These are phyloP conservation scores for Sphecodes monilicornis DNA, from an alignment of 2,888 invertebrate genomes.

Conservation along the genomic window DNA sequence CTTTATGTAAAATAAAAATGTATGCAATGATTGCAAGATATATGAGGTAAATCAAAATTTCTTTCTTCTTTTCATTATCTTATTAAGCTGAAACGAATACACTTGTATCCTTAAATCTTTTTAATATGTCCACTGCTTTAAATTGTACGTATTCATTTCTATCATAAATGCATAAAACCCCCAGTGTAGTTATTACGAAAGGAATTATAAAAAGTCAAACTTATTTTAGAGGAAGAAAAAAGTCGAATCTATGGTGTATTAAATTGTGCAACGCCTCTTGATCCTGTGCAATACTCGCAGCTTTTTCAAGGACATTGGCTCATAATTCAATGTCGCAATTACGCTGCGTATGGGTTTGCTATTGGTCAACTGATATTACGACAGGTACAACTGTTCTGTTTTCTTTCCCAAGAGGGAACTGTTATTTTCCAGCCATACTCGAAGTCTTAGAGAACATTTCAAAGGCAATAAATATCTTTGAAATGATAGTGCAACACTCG, in stretches of 20 bases:
- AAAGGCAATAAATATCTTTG: background rate
- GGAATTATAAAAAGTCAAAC: too few species aligned
- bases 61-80: too few species aligned
- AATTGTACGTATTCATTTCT: too few species aligned
- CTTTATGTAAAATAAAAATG: too few species aligned
- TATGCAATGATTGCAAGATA: too few species aligned
- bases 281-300: background rate
- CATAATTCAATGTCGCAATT: background rate
- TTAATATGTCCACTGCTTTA: too few species aligned
- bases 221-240: background rate
- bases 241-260: background rate
- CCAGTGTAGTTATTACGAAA: too few species aligned
- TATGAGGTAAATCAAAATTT: too few species aligned
- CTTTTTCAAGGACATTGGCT: background rate
- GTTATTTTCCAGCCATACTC: background rate
- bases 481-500: background rate
- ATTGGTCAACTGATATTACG: background rate
- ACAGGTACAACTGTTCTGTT: background rate
- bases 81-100: too few species aligned
- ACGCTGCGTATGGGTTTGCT: background rate
- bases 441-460: background rate
- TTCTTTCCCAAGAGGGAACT: background rate
- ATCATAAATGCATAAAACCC: too few species aligned
- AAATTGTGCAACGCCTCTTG: background rate
- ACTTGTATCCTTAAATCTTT: too few species aligned